phyloP scores from a whole-genome alignment of 1,140 invertebrate species.

The Pseudachorutes palmiensis region DNA sequence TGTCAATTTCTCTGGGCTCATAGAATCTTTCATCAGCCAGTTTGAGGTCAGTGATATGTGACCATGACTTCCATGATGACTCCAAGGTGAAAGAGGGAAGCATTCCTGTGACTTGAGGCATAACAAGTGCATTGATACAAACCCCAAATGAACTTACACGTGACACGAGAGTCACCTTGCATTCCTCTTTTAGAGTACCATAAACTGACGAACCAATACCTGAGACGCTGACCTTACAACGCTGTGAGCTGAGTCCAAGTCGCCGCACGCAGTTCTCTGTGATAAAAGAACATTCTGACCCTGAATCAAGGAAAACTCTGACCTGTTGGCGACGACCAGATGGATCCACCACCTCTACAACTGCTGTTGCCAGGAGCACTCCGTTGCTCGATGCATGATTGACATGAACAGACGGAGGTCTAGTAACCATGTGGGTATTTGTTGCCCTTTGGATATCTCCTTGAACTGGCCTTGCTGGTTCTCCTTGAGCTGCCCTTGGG shows the following conservation, averaged over 20 bases:
- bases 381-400: background rate
- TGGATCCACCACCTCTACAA: background rate
- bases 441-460: background rate
- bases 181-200: background rate
- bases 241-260: background rate
- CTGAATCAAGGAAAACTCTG: constrained; percentile 13
- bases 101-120: background rate
- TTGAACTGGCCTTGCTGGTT: background rate
- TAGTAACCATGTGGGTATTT: background rate
- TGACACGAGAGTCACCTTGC: background rate
- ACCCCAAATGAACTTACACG: background rate
- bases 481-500: background rate
- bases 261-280: background rate
- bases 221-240: background rate
- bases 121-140: background rate
- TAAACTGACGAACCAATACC: background rate
- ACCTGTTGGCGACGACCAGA: background rate
- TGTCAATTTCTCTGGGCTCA: constrained; percentile 4
- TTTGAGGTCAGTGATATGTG: background rate
- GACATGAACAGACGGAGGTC: too few species aligned
- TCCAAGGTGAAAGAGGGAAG: background rate
- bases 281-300: constrained; percentile 16
- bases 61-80: background rate
- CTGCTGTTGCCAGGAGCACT: constrained; percentile 13
- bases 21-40: constrained; percentile 8